These are phyloP conservation scores for Thamnophis sirtalis DNA, from an alignment of 2,113 vertebrate species.

Conservation along the genomic window DNA sequence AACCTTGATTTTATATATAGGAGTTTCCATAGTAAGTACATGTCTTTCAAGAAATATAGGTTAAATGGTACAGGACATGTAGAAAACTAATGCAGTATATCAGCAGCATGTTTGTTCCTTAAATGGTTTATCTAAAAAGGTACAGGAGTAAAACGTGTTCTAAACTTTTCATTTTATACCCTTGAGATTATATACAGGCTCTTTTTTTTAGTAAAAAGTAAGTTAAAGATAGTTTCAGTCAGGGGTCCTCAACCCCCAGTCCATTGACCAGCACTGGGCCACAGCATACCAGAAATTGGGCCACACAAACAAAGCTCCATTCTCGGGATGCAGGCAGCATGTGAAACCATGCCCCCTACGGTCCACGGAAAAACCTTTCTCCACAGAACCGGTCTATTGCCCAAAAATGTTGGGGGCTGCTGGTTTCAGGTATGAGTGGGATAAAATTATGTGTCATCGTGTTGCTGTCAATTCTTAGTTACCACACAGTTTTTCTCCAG, in stretches of 20 bases:
- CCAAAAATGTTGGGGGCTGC: too few relatives aligned
- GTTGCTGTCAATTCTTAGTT: neutral
- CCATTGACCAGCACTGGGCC: too few relatives aligned
- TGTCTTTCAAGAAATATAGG: too few relatives aligned
- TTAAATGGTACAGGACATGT: neutral
- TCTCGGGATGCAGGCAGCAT: too few relatives aligned
- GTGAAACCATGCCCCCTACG: too few relatives aligned
- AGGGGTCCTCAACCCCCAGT: too few relatives aligned
- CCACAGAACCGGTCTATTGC: too few relatives aligned
- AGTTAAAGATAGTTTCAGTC: neutral
- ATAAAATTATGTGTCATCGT: neutral
- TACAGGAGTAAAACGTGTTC: neutral
- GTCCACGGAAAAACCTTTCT: too few relatives aligned
- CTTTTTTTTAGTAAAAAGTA: neutral
- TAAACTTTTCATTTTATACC: neutral
- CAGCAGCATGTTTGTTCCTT: neutral
- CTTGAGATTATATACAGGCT: neutral
- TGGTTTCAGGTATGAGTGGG: too few relatives aligned
- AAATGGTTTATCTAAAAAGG: neutral
- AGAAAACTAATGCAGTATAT: neutral
- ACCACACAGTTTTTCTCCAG: neutral
- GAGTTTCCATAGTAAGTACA: neutral
- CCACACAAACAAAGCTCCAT: too few relatives aligned
- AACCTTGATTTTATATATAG: neutral
- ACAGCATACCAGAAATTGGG: too few relatives aligned